Percentiles rank a stretch among this genome's conserved stretches.
Evolutionary conservation across 1,140 invertebrate species (phyloP).

Genomic region (Microplitis demolitor): DNA sequence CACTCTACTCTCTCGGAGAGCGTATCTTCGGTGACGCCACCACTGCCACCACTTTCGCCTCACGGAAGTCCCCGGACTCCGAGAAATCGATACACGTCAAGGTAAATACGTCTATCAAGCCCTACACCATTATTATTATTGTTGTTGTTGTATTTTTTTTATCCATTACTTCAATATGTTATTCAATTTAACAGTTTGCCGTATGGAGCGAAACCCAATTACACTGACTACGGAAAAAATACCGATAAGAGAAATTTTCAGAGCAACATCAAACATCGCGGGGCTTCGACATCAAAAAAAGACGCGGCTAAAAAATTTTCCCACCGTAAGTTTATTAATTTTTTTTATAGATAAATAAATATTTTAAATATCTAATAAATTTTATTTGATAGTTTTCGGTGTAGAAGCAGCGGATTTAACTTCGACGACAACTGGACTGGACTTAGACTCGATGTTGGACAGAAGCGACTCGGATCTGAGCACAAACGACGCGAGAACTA

Average conservation of each 20-base stretch:
- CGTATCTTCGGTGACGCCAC: conserved; percentile 75
- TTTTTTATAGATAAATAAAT: neutral
- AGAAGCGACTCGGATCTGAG: conserved; percentile 77
- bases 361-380: neutral
- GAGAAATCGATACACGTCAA: conserved; percentile 54
- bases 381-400: conserved; percentile 65
- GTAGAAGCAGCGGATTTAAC: conserved; percentile 77
- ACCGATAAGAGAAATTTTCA: conserved; percentile 52
- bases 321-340: conserved; percentile 45
- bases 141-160: neutral
- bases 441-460: conserved; percentile 82
- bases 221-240: conserved; percentile 53
- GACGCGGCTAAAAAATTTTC: conserved; percentile 57
- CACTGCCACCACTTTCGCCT: conserved; percentile 76
- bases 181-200: conserved; percentile 57
- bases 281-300: conserved; percentile 51
- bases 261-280: conserved; percentile 49
- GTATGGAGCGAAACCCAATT: conserved; percentile 66
- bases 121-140: neutral
- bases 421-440: conserved; percentile 76
- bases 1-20: conserved; percentile 69
- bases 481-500: conserved; percentile 77
- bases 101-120: conserved; percentile 25
- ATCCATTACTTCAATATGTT: conserved; percentile 6
- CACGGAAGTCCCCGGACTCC: conserved; percentile 60